phyloP scores from a whole-genome alignment of 2,113 vertebrate species.

The Cichladusa arquata region DNA sequence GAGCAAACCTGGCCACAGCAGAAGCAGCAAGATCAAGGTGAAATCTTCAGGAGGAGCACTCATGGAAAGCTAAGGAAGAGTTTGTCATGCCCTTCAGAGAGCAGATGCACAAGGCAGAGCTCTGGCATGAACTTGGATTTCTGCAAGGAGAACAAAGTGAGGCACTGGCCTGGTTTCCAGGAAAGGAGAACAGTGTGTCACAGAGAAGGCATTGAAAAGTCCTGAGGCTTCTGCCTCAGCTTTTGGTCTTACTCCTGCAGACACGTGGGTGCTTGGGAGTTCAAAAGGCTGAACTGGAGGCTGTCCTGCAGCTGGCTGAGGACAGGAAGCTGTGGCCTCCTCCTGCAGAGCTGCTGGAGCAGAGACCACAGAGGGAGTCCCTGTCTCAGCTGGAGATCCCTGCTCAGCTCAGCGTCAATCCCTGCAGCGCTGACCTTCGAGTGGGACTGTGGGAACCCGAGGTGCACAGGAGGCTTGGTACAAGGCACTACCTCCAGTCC shows the following conservation, averaged over 20 bases:
- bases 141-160: constrained; percentile 17
- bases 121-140: not conserved
- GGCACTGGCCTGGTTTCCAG: constrained; percentile 56
- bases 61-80: not conserved
- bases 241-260: constrained; percentile 9
- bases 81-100: not conserved
- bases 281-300: constrained; percentile 15
- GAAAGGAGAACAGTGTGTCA: constrained; percentile 68
- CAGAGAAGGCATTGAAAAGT: constrained; percentile 25
- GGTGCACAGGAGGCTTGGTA: not conserved
- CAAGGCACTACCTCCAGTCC: not conserved
- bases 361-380: not conserved
- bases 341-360: not conserved
- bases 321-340: not conserved
- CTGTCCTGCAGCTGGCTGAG: not conserved
- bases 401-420: not conserved
- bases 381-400: not conserved
- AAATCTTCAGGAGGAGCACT: not conserved
- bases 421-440: not conserved
- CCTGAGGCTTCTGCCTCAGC: constrained; percentile 45
- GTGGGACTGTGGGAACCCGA: not conserved
- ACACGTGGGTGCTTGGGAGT: not conserved
- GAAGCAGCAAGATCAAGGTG: not conserved
- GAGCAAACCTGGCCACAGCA: not conserved
- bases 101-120: not conserved